Percentiles rank a stretch among this genome's conserved stretches.
Evolutionary conservation across 2,797 vertebrate genomes (phyloP).

Genomic region (Nyctibius grandis): DNA sequence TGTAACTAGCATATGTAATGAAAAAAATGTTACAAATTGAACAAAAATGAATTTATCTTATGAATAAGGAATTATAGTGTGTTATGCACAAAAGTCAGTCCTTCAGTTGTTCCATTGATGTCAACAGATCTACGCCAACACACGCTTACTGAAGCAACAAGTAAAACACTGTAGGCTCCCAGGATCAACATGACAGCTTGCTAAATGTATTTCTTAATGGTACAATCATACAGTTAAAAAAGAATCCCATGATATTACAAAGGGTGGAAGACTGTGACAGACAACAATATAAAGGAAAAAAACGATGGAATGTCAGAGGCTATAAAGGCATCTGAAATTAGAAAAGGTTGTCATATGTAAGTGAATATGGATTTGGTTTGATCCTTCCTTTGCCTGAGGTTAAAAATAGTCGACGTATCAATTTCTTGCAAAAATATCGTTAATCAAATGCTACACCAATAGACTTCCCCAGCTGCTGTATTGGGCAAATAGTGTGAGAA

Average conservation of each 20-base stretch:
- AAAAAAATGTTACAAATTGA: neutral
- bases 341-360: neutral
- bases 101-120: neutral
- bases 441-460: conserved; percentile 13
- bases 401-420: conserved; percentile 16
- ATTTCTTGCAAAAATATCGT: conserved; percentile 3
- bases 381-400: neutral
- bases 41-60: neutral
- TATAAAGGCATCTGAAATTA: neutral
- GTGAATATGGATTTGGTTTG: neutral
- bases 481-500: conserved; percentile 40
- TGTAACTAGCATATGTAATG: neutral
- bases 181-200: neutral
- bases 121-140: neutral
- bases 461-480: conserved; percentile 18
- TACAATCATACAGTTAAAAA: neutral
- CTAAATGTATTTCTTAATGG: neutral
- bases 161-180: neutral
- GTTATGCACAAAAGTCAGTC: neutral
- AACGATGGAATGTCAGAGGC: neutral
- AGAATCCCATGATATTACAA: neutral
- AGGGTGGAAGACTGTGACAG: neutral
- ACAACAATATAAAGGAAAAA: neutral
- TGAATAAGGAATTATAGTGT: neutral
- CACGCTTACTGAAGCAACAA: neutral